A percentile compares a stretch with the other conserved stretches of the same genome.
phyloP scores from a whole-genome alignment of 2,888 invertebrate genomes.

The Thysanoteuthis rhombus region DNA sequence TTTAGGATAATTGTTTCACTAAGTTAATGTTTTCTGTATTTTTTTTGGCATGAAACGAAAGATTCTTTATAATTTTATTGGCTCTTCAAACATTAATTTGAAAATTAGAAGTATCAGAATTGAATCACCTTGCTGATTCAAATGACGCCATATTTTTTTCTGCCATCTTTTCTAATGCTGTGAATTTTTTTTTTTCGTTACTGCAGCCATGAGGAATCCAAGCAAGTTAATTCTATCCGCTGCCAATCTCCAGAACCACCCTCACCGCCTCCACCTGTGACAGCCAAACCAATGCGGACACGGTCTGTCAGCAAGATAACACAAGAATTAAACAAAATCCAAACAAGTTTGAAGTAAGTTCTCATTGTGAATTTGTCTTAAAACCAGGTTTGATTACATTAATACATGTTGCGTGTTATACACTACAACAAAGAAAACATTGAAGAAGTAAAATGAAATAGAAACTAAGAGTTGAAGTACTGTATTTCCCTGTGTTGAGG shows the following conservation, averaged over 20 bases:
- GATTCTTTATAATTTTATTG: no score
- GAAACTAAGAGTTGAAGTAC: no score
- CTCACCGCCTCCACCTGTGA: background rate
- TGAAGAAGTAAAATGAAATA: no score
- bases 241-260: background rate
- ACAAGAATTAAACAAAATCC: background rate
- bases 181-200: background rate
- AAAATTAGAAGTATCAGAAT: no score
- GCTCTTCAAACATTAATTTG: no score
- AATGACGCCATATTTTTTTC: no score
- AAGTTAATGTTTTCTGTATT: no score
- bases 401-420: background rate
- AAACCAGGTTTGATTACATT: background rate
- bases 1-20: no score
- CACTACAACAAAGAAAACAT: background rate
- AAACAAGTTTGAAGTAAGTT: background rate
- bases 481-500: no score
- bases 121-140: no score
- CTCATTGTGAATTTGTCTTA: background rate
- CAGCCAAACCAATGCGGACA: background rate
- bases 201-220: background rate
- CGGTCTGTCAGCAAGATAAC: background rate
- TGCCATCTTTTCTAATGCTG: background rate
- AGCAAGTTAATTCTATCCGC: background rate
- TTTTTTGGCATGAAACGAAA: no score